Evolutionary conservation across 2,797 vertebrate genomes (phyloP), one percentile per base, ranked within the genome.

Genomic region (Cheirogaleus major): DNA sequence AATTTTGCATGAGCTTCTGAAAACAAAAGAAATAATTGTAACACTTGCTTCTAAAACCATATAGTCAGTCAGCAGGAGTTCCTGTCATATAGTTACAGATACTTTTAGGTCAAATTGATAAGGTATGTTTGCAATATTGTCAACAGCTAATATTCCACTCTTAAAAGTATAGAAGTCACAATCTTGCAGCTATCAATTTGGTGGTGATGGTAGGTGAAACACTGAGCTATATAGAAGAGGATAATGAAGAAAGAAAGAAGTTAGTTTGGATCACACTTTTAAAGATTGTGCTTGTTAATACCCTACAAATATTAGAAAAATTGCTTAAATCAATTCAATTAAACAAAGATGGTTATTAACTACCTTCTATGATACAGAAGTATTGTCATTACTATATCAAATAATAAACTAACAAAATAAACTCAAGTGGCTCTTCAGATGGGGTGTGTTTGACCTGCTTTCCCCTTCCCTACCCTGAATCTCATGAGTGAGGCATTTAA

Each of bases 1-100:
- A 43, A 75, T 96, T 92, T 52, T 97, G 93, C 90, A 59, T 20
- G 69, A 85, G 59, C 59, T 83, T 72, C 4, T 32, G 18, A 32
- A 65, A 48, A 87, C 89, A 93, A 70, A 97, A 94, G 89, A 93
- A 86, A 83, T 83, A 92, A 90, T 93, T 95, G 92, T 88, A 73
- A 61, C 67, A 73, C 61, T 35, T 35, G 52, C 94, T 89, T 88
- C 91, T 89, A 83, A 92, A 98, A 70, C 55, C 67, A 41, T 27
- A 30, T 4, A 82, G 50, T 38, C 79, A 52, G 89, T 69, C 83
- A 73, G 63, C 80, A 70, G 93, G 45, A 81, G 69, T 94, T 84
- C 69, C 91, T 81, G 79, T 82, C 93, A 14, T 48, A 57, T 32
- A 52, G 78, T 93, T 50, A 70, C 67, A 78, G 86, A 81, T n/a